Evolutionary conservation across 2,113 vertebrate genomes (phyloP).

Genomic region (Microtus pennsylvanicus): DNA sequence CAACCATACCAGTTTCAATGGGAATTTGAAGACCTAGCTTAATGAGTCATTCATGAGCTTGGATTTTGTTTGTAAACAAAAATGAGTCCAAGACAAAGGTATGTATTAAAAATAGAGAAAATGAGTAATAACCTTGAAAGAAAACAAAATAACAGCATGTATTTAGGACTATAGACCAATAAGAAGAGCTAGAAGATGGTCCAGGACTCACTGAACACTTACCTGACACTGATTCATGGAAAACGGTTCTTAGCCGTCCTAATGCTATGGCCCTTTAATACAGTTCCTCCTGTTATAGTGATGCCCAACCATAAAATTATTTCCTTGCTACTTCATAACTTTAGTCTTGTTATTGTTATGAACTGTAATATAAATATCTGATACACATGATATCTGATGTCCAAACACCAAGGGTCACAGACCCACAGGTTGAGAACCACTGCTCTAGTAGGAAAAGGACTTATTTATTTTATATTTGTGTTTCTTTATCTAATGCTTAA

Average conservation of each 20-base stretch:
- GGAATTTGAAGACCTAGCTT: background rate
- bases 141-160: background rate
- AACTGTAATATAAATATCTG: background rate
- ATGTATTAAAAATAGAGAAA: background rate
- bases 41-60: background rate
- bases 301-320: background rate
- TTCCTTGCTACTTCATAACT: background rate
- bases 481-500: slow-evolving; percentile 26
- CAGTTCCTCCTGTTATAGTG: background rate
- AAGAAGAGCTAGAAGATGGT: background rate
- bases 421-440: too few relatives aligned
- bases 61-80: background rate
- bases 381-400: too few relatives aligned
- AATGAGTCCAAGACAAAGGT: background rate
- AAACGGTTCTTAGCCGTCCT: background rate
- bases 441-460: background rate
- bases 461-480: background rate
- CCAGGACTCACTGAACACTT: background rate
- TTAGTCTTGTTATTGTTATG: background rate
- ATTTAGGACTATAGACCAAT: background rate
- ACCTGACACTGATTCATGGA: background rate
- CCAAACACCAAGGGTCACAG: background rate
- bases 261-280: background rate
- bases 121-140: background rate
- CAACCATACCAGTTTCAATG: background rate